Evolutionary conservation across 2,797 vertebrate species (phyloP).

Genomic region (Oryzias dopingdopingensis): DNA sequence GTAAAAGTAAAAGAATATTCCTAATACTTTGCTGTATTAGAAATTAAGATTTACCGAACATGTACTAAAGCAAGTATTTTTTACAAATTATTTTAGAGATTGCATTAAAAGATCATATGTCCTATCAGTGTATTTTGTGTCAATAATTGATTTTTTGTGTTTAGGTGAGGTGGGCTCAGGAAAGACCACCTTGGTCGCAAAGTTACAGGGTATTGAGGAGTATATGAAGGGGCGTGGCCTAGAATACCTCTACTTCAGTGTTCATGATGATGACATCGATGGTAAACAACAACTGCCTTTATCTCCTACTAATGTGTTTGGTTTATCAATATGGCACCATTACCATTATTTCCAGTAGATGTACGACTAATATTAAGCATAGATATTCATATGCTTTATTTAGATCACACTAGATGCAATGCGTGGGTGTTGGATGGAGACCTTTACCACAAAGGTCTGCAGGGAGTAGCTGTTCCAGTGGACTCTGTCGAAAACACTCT

Average conservation of each 20-base stretch:
- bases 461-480: conserved; percentile 90
- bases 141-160: conserved; percentile 22
- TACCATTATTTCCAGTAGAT: no score
- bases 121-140: neutral
- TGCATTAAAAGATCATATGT: neutral
- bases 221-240: conserved; percentile 98
- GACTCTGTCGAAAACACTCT: conserved; percentile 88
- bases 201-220: conserved; percentile 93
- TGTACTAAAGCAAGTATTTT: no score
- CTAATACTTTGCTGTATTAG: neutral
- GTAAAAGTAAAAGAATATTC: neutral
- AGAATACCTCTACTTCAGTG: conserved; percentile 96
- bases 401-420: conserved; percentile 96
- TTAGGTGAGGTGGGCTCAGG: conserved; percentile 96
- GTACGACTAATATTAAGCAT: neutral
- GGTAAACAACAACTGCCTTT: conserved; percentile 73
- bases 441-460: conserved; percentile 96
- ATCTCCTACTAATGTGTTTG: neutral
- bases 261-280: conserved; percentile 96
- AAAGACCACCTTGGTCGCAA: conserved; percentile 97
- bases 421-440: conserved; percentile 97
- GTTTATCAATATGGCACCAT: no score
- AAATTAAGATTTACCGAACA: neutral
- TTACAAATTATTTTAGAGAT: no score
- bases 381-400: conserved; percentile 9